A percentile compares a stretch with the other conserved stretches of the same genome.
phyloP scores from a whole-genome alignment of 2,113 vertebrate genomes.

The Platycercus adscitus region DNA sequence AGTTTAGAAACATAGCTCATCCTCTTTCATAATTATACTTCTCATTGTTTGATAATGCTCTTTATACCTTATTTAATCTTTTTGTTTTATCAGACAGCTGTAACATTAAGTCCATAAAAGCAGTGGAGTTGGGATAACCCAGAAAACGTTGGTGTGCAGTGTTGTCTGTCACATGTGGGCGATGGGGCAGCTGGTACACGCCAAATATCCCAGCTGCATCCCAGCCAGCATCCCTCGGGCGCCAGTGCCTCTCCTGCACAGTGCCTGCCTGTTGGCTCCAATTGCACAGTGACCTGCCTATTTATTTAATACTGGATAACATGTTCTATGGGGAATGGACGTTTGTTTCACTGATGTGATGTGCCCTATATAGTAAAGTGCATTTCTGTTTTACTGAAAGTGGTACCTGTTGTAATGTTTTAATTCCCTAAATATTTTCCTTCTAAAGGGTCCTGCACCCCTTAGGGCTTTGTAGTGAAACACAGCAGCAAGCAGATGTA shows the following conservation, averaged over 20 bases:
- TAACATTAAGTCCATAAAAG: constrained; percentile 23
- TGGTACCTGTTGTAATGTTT: neutral
- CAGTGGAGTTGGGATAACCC: neutral
- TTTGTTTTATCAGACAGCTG: constrained; percentile 1
- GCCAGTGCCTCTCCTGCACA: accelerated
- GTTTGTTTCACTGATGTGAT: neutral
- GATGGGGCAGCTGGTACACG: neutral
- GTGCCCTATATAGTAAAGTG: neutral
- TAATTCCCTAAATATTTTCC: neutral
- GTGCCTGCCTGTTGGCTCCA: neutral
- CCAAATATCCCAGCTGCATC: neutral
- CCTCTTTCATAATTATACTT: constrained; percentile 26
- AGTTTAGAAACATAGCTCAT: neutral
- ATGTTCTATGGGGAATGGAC: neutral
- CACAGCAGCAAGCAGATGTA: neutral
- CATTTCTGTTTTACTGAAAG: neutral
- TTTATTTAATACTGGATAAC: neutral
- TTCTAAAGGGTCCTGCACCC: neutral
- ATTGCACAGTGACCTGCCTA: neutral
- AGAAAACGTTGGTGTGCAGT: accelerated
- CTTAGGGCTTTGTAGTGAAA: neutral
- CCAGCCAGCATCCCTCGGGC: accelerated
- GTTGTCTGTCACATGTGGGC: accelerated
- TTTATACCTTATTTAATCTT: constrained; percentile 30
- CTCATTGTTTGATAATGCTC: neutral